These are phyloP conservation scores for Dynastes grantii DNA, from an alignment of 2,888 invertebrate species.

Conservation along the genomic window DNA sequence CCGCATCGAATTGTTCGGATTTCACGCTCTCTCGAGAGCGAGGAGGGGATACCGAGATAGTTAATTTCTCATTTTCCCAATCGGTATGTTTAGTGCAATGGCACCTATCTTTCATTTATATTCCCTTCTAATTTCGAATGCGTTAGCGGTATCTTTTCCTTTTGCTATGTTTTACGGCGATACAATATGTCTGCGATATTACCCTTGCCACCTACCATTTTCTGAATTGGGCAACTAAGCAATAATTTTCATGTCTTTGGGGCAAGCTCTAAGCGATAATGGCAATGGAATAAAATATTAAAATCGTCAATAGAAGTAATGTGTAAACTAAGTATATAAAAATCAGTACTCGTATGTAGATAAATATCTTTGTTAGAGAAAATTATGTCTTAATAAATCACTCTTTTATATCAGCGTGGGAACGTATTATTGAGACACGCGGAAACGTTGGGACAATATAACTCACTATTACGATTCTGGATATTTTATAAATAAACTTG, in stretches of 20 bases:
- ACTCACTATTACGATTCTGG: conserved; percentile 47
- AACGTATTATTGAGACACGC: conserved; percentile 44
- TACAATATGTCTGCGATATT: too few species aligned
- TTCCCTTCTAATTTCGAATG: too few species aligned
- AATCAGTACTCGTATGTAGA: conserved; percentile 15
- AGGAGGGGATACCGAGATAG: too few species aligned
- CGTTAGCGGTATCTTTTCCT: too few species aligned
- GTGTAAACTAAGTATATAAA: conserved; percentile 1
- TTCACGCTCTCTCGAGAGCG: too few species aligned
- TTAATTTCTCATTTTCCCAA: too few species aligned
- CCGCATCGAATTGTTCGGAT: too few species aligned
- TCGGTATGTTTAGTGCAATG: too few species aligned
- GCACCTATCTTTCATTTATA: too few species aligned
- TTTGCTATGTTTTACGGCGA: too few species aligned
- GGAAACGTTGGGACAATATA: conserved; percentile 43
- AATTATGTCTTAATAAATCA: conserved; percentile 40
- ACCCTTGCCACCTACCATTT: too few species aligned
- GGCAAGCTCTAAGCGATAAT: background rate
- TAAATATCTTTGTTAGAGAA: conserved; percentile 37
- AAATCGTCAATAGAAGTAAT: conserved; percentile 2
- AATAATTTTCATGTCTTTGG: conserved; percentile 5
- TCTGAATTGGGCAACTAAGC: too few species aligned
- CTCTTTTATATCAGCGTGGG: conserved; percentile 42
- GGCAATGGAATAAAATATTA: conserved; percentile 22
- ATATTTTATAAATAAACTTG: conserved; percentile 48